These are phyloP conservation scores for Onychomys leucogaster DNA, from an alignment of 2,797 vertebrate species.

Conservation along the genomic window DNA sequence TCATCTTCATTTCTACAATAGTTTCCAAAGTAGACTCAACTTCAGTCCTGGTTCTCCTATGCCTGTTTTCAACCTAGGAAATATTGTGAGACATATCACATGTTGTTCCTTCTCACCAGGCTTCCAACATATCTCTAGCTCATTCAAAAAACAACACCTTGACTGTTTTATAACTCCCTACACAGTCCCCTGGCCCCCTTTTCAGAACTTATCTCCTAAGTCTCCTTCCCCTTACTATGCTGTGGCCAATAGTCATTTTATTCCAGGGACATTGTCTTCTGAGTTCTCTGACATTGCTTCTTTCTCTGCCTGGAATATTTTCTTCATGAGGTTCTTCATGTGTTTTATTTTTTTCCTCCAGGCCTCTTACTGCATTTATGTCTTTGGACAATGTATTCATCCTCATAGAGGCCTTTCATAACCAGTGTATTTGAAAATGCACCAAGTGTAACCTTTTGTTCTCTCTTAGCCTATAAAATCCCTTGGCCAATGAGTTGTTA, in stretches of 20 bases:
- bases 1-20: neutral
- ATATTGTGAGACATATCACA: neutral
- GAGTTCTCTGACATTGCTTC: neutral
- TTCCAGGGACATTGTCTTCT: neutral
- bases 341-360: too few species aligned
- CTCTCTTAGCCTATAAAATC: neutral
- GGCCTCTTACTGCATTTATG: neutral
- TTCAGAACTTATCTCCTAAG: neutral
- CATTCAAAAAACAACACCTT: neutral
- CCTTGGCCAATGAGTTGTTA: neutral
- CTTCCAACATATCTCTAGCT: neutral
- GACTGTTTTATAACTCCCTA: neutral
- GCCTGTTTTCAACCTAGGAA: neutral
- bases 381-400: neutral
- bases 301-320: neutral
- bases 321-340: neutral
- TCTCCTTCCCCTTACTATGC: neutral
- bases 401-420: neutral
- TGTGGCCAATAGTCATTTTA: neutral
- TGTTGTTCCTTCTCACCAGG: neutral
- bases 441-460: neutral
- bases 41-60: neutral
- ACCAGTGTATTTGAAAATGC: neutral
- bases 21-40: neutral
- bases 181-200: accelerated